Conservation (phyloP, 2,888 invertebrate species). For the Watsonalla binaria region DNA sequence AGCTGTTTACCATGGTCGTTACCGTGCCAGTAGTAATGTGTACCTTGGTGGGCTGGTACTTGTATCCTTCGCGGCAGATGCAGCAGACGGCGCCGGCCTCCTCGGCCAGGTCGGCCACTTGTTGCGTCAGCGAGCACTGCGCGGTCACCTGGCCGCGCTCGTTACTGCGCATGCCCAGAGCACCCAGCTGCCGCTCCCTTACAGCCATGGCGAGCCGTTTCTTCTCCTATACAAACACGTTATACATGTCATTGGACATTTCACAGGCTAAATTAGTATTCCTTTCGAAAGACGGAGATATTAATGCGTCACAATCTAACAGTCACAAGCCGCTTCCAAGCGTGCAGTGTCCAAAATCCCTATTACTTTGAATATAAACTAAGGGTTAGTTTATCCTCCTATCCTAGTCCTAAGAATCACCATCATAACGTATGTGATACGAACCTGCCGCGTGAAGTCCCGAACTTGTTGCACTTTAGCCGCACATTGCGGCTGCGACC, state of each 20-base stretch:
- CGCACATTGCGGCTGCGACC: slow-evolving; percentile 88
- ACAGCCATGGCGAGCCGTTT: slow-evolving; percentile 99
- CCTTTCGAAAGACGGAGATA: too few relatives aligned
- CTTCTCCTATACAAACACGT: slow-evolving; percentile 84
- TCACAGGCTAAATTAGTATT: too few relatives aligned
- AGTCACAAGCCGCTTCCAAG: too few relatives aligned
- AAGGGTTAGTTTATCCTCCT: too few relatives aligned
- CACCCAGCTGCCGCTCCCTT: slow-evolving; percentile 96
- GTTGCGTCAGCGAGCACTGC: slow-evolving; percentile 92
- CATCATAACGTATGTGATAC: slow-evolving; percentile 2
- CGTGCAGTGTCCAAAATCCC: too few relatives aligned
- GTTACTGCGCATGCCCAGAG: slow-evolving; percentile 96
- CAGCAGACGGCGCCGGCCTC: slow-evolving; percentile 97
- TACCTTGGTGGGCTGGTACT: slow-evolving; percentile 94
- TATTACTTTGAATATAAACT: too few relatives aligned
- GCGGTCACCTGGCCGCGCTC: slow-evolving; percentile 98
- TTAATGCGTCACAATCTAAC: too few relatives aligned
- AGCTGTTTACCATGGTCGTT: too few relatives aligned
- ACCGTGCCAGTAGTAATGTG: background rate
- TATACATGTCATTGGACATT: too few relatives aligned
- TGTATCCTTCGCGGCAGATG: slow-evolving; percentile 98
- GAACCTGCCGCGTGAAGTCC: slow-evolving; percentile 88
- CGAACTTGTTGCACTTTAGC: slow-evolving; percentile 94
- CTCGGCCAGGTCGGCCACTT: slow-evolving; percentile 96
- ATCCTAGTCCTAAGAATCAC: too few relatives aligned